A percentile compares a stretch with the other conserved stretches of the same genome.
Conservation (phyloP, 1,140 invertebrate genomes). For the Temnothorax curvispinosus region DNA sequence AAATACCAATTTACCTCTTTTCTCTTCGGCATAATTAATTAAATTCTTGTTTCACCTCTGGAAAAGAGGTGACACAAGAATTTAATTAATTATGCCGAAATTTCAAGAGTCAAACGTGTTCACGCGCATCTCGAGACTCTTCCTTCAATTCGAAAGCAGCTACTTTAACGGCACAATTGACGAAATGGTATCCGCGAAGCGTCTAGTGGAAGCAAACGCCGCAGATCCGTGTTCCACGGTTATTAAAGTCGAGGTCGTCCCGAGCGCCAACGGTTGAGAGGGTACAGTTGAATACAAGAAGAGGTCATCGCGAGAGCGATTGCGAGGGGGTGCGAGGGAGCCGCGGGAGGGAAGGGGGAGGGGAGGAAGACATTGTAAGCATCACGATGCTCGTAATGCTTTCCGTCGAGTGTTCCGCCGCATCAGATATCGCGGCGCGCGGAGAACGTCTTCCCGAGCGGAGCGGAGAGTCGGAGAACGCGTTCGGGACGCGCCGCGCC, state of each 20-base stretch:
- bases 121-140: background rate
- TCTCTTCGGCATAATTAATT: background rate
- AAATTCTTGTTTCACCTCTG: background rate
- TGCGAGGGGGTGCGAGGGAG: constrained; percentile 23
- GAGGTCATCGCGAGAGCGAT: constrained; percentile 60
- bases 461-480: background rate
- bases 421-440: constrained; percentile 60
- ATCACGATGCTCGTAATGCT: constrained; percentile 67
- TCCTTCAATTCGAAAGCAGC: background rate
- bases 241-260: constrained; percentile 26
- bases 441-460: background rate
- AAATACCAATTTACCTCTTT: background rate
- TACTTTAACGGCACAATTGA: background rate
- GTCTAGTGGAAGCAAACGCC: background rate
- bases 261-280: background rate
- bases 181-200: background rate
- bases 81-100: background rate
- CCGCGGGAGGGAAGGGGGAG: background rate
- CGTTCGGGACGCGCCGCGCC: background rate
- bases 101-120: background rate
- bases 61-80: background rate
- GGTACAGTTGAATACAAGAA: constrained; percentile 35
- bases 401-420: constrained; percentile 68
- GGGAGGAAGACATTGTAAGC: constrained; percentile 69
- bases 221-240: constrained; percentile 19